Evolutionary conservation across 35 echinoderm and acorn worm genomes (phyloP).

Genomic region (Ophiothrix spiculata): DNA sequence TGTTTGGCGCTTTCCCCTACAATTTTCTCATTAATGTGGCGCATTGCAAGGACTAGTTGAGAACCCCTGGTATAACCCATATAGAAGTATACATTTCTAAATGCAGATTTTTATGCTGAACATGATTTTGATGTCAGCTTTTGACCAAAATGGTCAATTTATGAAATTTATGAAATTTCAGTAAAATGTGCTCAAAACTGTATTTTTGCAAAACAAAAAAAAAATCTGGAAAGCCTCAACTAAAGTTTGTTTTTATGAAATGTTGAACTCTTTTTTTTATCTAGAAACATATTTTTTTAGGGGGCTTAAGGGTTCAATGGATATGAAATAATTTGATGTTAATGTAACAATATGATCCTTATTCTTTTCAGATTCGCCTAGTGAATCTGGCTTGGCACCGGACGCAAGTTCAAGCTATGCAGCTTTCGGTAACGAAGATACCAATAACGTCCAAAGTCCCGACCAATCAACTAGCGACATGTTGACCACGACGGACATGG

Average conservation of each 20-base stretch:
- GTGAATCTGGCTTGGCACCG: not conserved
- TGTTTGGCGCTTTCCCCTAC: too few species aligned
- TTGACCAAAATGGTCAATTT: too few species aligned
- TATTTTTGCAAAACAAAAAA: too few species aligned
- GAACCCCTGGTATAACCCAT: too few species aligned
- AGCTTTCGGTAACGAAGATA: not conserved
- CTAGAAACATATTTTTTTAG: not conserved
- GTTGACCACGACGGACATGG: not conserved
- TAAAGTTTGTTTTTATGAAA: not conserved
- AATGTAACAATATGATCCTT: not conserved
- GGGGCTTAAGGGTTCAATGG: not conserved
- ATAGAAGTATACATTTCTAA: too few species aligned
- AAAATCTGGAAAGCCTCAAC: not conserved
- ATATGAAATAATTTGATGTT: not conserved
- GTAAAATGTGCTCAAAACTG: too few species aligned
- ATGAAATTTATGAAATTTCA: too few species aligned
- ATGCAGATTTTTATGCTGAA: too few species aligned
- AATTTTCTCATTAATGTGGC: too few species aligned
- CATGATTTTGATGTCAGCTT: too few species aligned
- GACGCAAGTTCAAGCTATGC: constrained; percentile 4
- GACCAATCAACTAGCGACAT: not conserved
- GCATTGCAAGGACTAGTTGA: too few species aligned
- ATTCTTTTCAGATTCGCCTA: not conserved
- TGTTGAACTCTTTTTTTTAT: not conserved
- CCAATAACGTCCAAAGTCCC: not conserved